Evolutionary conservation across 2,888 invertebrate species (phyloP).

Genomic region (Venustoraphidia nigricollis): DNA sequence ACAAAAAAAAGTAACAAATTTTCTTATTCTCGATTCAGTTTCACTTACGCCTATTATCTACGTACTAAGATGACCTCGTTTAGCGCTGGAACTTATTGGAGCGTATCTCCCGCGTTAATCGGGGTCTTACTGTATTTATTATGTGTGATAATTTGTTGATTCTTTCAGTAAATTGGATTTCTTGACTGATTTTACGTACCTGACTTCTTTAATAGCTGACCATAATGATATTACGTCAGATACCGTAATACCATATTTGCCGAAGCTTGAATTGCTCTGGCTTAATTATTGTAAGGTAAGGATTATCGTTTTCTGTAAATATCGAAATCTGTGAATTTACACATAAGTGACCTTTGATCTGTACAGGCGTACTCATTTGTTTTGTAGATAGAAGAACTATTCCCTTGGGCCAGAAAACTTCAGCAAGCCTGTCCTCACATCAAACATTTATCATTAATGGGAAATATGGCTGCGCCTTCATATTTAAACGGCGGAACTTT

Average conservation of each 20-base stretch:
- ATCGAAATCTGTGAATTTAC: neutral
- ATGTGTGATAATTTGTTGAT: constrained; percentile 7
- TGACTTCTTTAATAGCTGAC: constrained; percentile 68
- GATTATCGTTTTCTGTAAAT: constrained; percentile 15
- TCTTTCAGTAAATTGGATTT: constrained; percentile 53
- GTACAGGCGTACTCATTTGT: constrained; percentile 25
- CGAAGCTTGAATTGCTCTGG: constrained; percentile 62
- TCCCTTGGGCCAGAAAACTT: constrained; percentile 57
- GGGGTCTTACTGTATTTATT: neutral
- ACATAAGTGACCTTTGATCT: neutral
- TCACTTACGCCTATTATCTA: too few species aligned
- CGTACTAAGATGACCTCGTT: too few species aligned
- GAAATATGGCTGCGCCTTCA: constrained; percentile 67
- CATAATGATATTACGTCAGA: constrained; percentile 58
- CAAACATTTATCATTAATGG: constrained; percentile 67
- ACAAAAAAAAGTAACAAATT: too few species aligned
- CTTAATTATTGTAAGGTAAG: constrained; percentile 49
- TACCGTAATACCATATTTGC: constrained; percentile 53
- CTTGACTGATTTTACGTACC: constrained; percentile 50
- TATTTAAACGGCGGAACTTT: constrained; percentile 60
- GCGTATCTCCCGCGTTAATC: too few species aligned
- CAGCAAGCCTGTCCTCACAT: constrained; percentile 56
- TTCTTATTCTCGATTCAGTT: too few species aligned
- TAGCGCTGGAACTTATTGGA: too few species aligned
- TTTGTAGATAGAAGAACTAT: constrained; percentile 39